These are phyloP conservation scores for Arbacia lixula DNA, from an alignment of 53 echinoderm and acorn worm genomes.

Conservation along the genomic window DNA sequence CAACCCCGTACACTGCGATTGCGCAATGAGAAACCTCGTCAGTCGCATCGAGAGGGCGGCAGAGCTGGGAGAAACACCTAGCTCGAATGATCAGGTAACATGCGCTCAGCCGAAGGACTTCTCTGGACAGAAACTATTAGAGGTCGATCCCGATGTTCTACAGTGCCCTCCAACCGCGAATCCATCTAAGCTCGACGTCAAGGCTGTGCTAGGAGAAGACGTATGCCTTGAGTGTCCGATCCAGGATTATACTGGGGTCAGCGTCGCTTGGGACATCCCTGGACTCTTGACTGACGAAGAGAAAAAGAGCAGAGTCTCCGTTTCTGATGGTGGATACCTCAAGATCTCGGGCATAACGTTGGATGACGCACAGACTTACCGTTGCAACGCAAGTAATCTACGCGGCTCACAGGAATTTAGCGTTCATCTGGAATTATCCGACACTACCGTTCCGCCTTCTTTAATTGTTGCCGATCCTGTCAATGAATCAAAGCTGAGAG, in stretches of 20 bases:
- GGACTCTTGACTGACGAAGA: background rate
- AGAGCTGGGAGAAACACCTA: background rate
- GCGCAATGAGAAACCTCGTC: background rate
- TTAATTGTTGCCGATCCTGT: too few species aligned
- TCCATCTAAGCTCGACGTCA: background rate
- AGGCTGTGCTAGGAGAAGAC: background rate
- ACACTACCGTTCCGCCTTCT: too few species aligned
- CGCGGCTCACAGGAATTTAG: background rate
- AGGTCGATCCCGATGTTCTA: background rate
- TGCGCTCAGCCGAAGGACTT: background rate
- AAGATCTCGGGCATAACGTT: background rate
- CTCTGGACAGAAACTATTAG: background rate
- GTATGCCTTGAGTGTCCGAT: constrained; percentile 1
- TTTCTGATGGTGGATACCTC: background rate
- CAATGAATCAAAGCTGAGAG: too few species aligned
- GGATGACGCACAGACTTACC: background rate
- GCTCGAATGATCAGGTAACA: background rate
- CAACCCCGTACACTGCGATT: constrained; percentile 6
- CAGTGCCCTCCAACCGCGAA: background rate
- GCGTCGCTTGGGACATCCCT: background rate
- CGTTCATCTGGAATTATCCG: too few species aligned
- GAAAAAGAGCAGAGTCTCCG: too few species aligned
- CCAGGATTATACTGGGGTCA: background rate
- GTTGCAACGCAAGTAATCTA: background rate
- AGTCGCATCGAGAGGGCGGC: background rate